Evolutionary conservation across 2,888 invertebrate species (phyloP).

Genomic region (Tipula unca): DNA sequence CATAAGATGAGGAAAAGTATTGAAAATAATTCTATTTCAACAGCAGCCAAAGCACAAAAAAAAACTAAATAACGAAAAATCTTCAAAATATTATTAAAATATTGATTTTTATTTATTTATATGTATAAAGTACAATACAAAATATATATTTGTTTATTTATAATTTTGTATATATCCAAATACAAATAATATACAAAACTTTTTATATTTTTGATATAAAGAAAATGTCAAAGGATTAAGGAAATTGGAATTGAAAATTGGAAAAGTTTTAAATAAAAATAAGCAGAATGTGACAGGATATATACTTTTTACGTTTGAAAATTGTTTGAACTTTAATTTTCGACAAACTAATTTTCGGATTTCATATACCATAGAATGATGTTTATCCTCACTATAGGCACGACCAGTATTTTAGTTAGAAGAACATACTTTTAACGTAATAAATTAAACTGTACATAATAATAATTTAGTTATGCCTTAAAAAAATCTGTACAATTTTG

Average conservation of each 20-base stretch:
- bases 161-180: background rate
- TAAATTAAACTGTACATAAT: no score
- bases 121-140: background rate
- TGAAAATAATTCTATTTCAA: background rate
- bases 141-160: background rate
- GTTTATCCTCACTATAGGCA: no score
- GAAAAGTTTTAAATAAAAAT: background rate
- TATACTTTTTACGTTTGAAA: background rate
- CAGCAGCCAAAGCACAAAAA: background rate
- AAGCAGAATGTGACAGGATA: background rate
- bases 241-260: background rate
- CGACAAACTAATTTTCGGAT: background rate
- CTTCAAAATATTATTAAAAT: background rate
- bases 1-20: background rate
- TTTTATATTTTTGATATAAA: background rate
- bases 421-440: no score
- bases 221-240: slow-evolving; percentile 14
- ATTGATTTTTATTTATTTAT: background rate
- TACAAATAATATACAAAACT: background rate
- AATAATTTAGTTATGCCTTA: no score
- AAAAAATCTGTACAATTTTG: no score
- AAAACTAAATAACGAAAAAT: background rate
- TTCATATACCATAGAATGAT: background rate
- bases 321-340: background rate
- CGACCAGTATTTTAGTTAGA: no score